phyloP scores from a whole-genome alignment of 1,140 invertebrate genomes.

The Aculops lycopersici region DNA sequence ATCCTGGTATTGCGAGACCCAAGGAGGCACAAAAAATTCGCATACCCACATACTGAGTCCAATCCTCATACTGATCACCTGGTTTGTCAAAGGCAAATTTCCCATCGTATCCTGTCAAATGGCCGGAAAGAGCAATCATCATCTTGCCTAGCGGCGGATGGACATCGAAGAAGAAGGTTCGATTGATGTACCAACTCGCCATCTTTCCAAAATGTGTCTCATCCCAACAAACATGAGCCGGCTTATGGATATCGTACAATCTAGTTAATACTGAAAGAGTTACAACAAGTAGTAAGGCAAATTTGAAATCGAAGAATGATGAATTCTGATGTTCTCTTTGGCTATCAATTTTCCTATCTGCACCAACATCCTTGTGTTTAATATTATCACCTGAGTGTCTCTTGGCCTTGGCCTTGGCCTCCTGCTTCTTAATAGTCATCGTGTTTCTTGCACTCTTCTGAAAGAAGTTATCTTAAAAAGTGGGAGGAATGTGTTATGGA shows the following conservation, averaged over 20 bases:
- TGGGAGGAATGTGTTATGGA: too few species aligned
- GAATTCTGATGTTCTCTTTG: too few species aligned
- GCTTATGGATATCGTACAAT: neutral
- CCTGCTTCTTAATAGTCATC: too few species aligned
- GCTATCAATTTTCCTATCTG: too few species aligned
- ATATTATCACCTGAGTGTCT: too few species aligned
- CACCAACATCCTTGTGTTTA: too few species aligned
- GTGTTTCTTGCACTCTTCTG: too few species aligned
- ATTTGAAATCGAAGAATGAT: too few species aligned
- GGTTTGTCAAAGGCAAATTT: conserved; percentile 80
- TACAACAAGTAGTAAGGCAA: neutral
- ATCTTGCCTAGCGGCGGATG: conserved; percentile 93
- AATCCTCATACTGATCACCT: conserved; percentile 58
- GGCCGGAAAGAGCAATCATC: conserved; percentile 66
- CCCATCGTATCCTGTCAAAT: conserved; percentile 78
- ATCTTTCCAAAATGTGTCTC: conserved; percentile 88
- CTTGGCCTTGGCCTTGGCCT: too few species aligned
- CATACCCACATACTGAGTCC: conserved; percentile 56
- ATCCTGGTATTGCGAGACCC: conserved; percentile 52
- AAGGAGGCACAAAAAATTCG: conserved; percentile 69
- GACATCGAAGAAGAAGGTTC: conserved; percentile 91
- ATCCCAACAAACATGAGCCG: conserved; percentile 14
- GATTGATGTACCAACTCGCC: conserved; percentile 89
- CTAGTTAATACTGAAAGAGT: conserved; percentile 46
- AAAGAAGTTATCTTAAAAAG: too few species aligned